These are phyloP conservation scores for Melieria omissa DNA, from an alignment of 2,888 invertebrate genomes.

Conservation along the genomic window DNA sequence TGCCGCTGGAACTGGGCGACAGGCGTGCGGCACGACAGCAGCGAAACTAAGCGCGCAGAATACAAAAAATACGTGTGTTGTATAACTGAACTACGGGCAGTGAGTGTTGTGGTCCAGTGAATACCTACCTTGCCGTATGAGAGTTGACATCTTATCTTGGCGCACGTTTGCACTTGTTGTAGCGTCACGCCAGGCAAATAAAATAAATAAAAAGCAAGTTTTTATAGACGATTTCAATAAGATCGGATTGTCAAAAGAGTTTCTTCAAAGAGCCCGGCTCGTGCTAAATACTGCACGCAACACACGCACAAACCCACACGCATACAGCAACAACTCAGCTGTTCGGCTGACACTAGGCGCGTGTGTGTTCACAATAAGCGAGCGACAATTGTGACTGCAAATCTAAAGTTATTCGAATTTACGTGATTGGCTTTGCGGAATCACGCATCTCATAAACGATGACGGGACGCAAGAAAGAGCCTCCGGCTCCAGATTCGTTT, in stretches of 20 bases:
- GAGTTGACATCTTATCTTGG: constrained; percentile 35
- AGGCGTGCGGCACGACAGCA: constrained; percentile 52
- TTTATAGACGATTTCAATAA: not conserved
- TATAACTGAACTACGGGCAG: not conserved
- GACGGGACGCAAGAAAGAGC: constrained; percentile 4
- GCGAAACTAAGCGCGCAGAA: not conserved
- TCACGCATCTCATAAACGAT: not conserved
- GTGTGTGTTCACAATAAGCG: not conserved
- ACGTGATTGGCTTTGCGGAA: no score
- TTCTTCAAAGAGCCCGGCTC: not conserved
- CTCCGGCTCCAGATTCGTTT: not conserved
- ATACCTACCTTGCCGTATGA: constrained; percentile 35
- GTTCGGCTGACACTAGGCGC: constrained; percentile 11
- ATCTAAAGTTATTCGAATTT: not conserved
- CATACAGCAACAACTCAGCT: not conserved
- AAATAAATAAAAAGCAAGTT: not conserved
- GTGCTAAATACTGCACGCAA: not conserved
- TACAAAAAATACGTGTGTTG: not conserved
- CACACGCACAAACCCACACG: constrained; percentile 5
- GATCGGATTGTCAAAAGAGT: not conserved
- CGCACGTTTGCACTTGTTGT: not conserved
- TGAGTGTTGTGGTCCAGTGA: not conserved
- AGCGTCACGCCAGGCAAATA: not conserved
- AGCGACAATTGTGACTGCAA: not conserved
- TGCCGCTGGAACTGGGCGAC: constrained; percentile 74